A percentile compares a stretch with the other conserved stretches of the same genome.
Conservation (phyloP, 2,113 vertebrate species). For the Gorilla gorilla region DNA sequence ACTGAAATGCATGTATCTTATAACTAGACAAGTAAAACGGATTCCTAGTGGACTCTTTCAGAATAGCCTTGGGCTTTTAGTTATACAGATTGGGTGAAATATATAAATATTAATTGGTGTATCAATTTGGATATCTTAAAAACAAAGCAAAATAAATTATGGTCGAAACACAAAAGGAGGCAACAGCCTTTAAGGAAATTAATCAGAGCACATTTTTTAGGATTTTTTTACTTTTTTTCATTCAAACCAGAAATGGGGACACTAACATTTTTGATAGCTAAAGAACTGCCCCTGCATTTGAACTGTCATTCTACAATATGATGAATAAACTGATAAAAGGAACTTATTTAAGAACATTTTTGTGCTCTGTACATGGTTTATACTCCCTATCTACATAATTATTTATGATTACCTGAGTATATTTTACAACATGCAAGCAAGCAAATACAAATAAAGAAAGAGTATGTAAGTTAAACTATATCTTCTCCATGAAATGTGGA, state of each 20-base stretch:
- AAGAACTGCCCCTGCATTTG: background rate
- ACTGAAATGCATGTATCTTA: conserved; percentile 51
- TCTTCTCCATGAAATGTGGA: background rate
- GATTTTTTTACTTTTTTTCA: background rate
- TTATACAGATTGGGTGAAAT: background rate
- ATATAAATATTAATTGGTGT: background rate
- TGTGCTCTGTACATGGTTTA: background rate
- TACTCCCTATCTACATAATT: background rate
- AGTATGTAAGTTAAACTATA: background rate
- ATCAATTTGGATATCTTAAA: conserved; percentile 1
- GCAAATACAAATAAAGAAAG: background rate
- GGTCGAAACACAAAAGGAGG: background rate
- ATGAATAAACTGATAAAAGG: background rate
- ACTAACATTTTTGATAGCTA: background rate
- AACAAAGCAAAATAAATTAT: conserved; percentile 2
- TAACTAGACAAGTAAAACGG: conserved; percentile 14
- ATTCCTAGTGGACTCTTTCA: background rate
- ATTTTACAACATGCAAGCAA: background rate
- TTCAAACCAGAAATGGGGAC: background rate
- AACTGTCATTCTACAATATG: background rate
- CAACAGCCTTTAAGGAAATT: background rate
- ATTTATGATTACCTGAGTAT: background rate
- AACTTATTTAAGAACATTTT: background rate
- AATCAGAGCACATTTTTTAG: background rate
- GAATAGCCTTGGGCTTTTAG: background rate